phyloP scores from a whole-genome alignment of 1,140 invertebrate genomes.

The Planococcus citri region DNA sequence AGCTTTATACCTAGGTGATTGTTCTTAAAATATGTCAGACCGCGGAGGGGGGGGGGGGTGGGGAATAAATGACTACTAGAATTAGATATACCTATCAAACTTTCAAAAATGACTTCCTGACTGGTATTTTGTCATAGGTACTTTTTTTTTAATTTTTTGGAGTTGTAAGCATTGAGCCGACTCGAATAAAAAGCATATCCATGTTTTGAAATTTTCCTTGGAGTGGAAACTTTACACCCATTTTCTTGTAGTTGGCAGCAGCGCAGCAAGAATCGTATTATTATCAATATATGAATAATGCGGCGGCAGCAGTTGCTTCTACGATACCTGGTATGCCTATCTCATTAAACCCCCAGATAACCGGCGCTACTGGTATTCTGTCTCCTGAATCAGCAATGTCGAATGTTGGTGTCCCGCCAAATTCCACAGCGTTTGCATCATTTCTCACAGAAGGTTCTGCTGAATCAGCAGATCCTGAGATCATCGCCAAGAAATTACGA shows the following conservation, averaged over 20 bases:
- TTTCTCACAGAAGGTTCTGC: constrained; percentile 23
- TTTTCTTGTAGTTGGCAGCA: constrained; percentile 41
- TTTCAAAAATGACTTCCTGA: too few species aligned
- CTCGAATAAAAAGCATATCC: too few species aligned
- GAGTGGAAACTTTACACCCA: too few species aligned
- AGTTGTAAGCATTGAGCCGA: too few species aligned
- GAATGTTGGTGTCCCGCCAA: not conserved
- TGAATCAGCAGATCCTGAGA: constrained; percentile 42
- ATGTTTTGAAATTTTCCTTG: too few species aligned
- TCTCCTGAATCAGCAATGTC: not conserved
- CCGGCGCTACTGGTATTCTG: not conserved
- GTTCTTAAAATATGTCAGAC: too few species aligned
- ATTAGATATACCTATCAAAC: too few species aligned
- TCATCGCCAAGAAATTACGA: constrained; percentile 44
- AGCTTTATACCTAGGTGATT: too few species aligned
- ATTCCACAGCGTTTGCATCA: constrained; percentile 14
- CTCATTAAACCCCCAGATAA: not conserved
- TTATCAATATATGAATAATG: constrained; percentile 33
- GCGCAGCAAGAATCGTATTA: constrained; percentile 40
- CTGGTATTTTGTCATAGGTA: too few species aligned
- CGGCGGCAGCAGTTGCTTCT: not conserved
- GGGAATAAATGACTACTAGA: too few species aligned
- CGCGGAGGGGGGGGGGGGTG: too few species aligned
- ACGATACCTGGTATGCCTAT: not conserved
- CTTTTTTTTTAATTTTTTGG: too few species aligned